These are phyloP conservation scores for Eupeodes latifasciatus DNA, from an alignment of 2,888 invertebrate genomes.

Conservation along the genomic window DNA sequence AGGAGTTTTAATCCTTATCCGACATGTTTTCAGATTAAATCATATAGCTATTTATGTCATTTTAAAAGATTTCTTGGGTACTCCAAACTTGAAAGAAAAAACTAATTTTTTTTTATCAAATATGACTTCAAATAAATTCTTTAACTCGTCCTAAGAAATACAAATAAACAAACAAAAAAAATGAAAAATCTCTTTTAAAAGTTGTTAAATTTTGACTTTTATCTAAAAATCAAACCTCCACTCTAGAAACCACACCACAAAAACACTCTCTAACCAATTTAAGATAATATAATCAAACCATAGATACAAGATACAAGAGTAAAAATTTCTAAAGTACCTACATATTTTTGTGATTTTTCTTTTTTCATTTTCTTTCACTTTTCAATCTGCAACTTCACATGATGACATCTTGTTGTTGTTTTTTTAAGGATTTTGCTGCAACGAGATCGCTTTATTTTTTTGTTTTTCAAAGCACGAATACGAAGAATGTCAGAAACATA, in stretches of 20 bases:
- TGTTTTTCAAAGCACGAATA: neutral
- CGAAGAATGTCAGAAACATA: conserved; percentile 55
- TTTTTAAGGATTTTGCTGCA: conserved; percentile 1
- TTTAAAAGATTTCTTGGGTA: neutral
- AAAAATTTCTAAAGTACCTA: conserved; percentile 44
- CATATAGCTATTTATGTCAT: neutral
- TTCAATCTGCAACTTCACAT: conserved; percentile 61
- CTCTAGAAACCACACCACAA: conserved; percentile 41
- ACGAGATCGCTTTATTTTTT: conserved; percentile 57
- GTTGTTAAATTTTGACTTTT: conserved; percentile 49
- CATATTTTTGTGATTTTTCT: conserved; percentile 34
- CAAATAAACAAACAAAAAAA: neutral
- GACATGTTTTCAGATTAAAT: neutral
- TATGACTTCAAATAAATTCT: neutral
- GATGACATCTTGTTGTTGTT: conserved; percentile 52
- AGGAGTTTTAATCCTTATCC: neutral
- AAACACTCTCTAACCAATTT: conserved; percentile 49
- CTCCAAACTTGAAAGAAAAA: neutral
- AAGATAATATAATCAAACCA: conserved; percentile 63
- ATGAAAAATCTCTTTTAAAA: conserved; percentile 1
- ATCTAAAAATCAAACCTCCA: conserved; percentile 40
- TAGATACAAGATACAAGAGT: conserved; percentile 32
- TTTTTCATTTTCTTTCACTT: conserved; percentile 57
- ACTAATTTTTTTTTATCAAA: no score
- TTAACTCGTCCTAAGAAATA: neutral